Evolutionary conservation across 2,797 vertebrate genomes (phyloP).

Genomic region (Vireo griseus): DNA sequence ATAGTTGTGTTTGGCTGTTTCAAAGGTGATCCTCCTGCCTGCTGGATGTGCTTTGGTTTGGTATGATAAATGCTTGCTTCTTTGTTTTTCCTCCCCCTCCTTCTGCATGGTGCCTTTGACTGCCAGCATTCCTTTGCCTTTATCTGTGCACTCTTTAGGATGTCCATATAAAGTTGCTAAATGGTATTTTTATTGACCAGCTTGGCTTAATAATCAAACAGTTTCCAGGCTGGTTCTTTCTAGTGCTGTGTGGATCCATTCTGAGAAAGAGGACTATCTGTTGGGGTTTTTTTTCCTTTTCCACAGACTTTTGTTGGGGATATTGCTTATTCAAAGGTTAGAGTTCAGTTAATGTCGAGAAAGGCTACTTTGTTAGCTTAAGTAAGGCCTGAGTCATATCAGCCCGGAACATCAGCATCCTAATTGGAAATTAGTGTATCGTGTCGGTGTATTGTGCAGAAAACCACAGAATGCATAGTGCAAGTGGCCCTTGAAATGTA

Average conservation of each 20-base stretch:
- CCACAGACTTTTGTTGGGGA: not conserved
- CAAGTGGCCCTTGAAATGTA: not conserved
- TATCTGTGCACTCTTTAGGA: constrained; percentile 35
- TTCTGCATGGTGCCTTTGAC: not conserved
- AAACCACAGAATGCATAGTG: not conserved
- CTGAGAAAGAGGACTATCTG: not conserved
- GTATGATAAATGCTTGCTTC: not conserved
- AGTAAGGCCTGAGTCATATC: not conserved
- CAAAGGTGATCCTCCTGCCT: not conserved
- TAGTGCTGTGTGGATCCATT: constrained; percentile 43
- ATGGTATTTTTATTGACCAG: constrained; percentile 55
- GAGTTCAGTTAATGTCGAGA: constrained; percentile 12
- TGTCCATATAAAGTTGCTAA: constrained; percentile 64
- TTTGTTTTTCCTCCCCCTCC: not conserved
- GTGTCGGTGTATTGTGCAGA: not conserved
- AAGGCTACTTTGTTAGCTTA: not conserved
- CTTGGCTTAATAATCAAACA: constrained; percentile 63
- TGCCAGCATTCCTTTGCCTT: constrained; percentile 54
- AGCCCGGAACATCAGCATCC: not conserved
- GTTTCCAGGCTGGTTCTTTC: constrained; percentile 57
- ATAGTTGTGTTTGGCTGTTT: not conserved
- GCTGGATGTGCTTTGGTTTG: not conserved
- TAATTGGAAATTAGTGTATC: not conserved
- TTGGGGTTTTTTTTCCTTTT: not conserved
- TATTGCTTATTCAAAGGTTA: not conserved